phyloP scores from a whole-genome alignment of 1,140 invertebrate genomes.

The Hylyphantes graminicola region DNA sequence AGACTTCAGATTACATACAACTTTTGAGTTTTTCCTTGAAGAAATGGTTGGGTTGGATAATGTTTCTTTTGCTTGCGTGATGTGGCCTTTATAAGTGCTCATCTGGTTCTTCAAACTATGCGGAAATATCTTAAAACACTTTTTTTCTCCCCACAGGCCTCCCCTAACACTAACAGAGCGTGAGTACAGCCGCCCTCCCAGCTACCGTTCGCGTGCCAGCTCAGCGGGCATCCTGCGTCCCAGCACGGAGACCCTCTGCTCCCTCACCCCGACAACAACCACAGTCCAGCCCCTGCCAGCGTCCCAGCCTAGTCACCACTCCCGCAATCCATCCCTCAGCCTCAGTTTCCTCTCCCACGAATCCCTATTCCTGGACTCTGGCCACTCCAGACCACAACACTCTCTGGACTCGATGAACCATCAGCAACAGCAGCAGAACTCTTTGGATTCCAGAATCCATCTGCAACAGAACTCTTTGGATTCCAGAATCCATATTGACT shows the following conservation, averaged over 20 bases:
- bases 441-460: too few species aligned
- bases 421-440: conserved; percentile 12
- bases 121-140: too few species aligned
- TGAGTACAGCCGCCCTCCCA: conserved; percentile 72
- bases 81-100: too few species aligned
- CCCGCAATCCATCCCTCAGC: conserved; percentile 67
- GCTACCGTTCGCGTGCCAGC: conserved; percentile 71
- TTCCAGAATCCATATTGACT: too few species aligned
- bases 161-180: conserved; percentile 61
- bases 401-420: conserved; percentile 1
- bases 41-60: too few species aligned
- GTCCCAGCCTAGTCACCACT: conserved; percentile 63
- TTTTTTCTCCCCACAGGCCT: conserved; percentile 59
- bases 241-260: conserved; percentile 54
- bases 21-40: too few species aligned
- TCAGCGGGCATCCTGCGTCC: conserved; percentile 51
- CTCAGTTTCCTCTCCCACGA: conserved; percentile 63
- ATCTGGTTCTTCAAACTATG: too few species aligned
- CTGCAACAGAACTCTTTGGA: too few species aligned
- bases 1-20: too few species aligned
- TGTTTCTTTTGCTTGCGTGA: too few species aligned
- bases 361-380: conserved; percentile 58
- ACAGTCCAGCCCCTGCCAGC: conserved; percentile 24
- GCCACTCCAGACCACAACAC: conserved; percentile 39
- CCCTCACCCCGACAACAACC: conserved; percentile 19